phyloP scores from a whole-genome alignment of 35 echinoderm and acorn worm genomes.

The Patiria miniata region DNA sequence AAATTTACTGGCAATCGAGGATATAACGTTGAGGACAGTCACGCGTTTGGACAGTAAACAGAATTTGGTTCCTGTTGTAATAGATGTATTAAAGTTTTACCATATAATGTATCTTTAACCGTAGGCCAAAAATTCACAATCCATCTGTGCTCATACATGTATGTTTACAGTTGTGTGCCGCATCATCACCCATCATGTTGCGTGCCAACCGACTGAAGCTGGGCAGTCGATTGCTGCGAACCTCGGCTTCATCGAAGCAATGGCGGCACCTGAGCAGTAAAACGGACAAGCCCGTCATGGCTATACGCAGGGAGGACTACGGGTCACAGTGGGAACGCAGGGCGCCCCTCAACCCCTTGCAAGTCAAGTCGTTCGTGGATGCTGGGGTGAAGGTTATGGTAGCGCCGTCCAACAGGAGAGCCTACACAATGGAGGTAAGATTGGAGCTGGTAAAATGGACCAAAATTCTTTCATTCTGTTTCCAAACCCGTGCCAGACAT shows the following conservation, averaged over 20 bases:
- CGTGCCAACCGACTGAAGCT: background rate
- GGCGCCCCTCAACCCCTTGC: constrained; percentile 76
- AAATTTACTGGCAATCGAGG: too few relatives aligned
- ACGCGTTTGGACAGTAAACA: too few relatives aligned
- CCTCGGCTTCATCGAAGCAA: background rate
- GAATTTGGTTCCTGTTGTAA: too few relatives aligned
- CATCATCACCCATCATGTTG: background rate
- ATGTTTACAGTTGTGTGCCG: too few relatives aligned
- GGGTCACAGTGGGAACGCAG: constrained; percentile 93
- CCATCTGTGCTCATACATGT: too few relatives aligned
- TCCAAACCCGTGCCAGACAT: too few relatives aligned
- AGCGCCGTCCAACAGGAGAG: constrained; percentile 82
- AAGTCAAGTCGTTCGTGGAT: constrained; percentile 63
- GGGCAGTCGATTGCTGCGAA: background rate
- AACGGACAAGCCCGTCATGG: background rate
- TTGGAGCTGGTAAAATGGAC: too few relatives aligned
- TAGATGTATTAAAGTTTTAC: too few relatives aligned
- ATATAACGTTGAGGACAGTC: too few relatives aligned
- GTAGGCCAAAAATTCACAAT: too few relatives aligned
- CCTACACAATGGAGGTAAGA: constrained; percentile 95
- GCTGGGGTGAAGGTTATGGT: constrained; percentile 84
- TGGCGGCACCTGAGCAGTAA: background rate
- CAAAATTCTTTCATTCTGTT: too few relatives aligned
- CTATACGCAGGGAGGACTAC: constrained; percentile 84
- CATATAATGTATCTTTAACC: too few relatives aligned